Evolutionary conservation across 2,888 invertebrate genomes (phyloP).

Genomic region (Pseudolycoriella hygida): DNA sequence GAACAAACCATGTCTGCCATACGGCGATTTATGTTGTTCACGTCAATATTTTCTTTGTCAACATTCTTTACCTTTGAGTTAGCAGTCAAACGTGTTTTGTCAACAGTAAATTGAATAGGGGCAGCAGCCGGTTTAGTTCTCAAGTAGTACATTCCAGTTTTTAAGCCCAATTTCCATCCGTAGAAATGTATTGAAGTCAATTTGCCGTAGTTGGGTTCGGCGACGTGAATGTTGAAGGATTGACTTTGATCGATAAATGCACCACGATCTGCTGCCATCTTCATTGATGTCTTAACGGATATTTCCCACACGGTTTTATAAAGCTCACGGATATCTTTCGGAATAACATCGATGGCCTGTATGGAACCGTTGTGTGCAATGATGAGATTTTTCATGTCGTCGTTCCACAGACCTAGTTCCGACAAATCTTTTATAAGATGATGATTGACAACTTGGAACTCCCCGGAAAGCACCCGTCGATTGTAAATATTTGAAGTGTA

Average conservation of each 20-base stretch:
- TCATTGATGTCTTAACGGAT: slow-evolving; percentile 75
- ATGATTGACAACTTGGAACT: slow-evolving; percentile 92
- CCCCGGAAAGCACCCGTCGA: slow-evolving; percentile 84
- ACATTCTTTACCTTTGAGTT: slow-evolving; percentile 9
- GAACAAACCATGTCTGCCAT: slow-evolving; percentile 73
- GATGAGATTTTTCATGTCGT: slow-evolving; percentile 86
- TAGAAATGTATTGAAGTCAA: slow-evolving; percentile 97
- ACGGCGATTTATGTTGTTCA: slow-evolving; percentile 29
- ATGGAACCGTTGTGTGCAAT: slow-evolving; percentile 86
- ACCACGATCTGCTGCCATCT: slow-evolving; percentile 96
- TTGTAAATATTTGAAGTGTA: slow-evolving; percentile 96
- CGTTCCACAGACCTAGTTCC: slow-evolving; percentile 80
- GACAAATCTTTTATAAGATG: slow-evolving; percentile 88
- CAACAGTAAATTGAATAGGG: slow-evolving; percentile 95
- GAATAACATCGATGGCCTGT: slow-evolving; percentile 71
- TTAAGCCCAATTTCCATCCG: slow-evolving; percentile 90
- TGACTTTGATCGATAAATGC: slow-evolving; percentile 99
- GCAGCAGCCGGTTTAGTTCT: slow-evolving; percentile 91
- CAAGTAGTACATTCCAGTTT: slow-evolving; percentile 98
- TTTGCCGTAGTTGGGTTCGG: slow-evolving; percentile 82
- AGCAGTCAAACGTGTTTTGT: slow-evolving; percentile 47
- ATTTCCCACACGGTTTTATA: slow-evolving; percentile 98
- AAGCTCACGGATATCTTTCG: slow-evolving; percentile 63
- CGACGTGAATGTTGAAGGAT: slow-evolving; percentile 93
- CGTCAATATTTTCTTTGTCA: slow-evolving; percentile 15